These are phyloP conservation scores for Pocota personata DNA, from an alignment of 2,888 invertebrate genomes.

Conservation along the genomic window DNA sequence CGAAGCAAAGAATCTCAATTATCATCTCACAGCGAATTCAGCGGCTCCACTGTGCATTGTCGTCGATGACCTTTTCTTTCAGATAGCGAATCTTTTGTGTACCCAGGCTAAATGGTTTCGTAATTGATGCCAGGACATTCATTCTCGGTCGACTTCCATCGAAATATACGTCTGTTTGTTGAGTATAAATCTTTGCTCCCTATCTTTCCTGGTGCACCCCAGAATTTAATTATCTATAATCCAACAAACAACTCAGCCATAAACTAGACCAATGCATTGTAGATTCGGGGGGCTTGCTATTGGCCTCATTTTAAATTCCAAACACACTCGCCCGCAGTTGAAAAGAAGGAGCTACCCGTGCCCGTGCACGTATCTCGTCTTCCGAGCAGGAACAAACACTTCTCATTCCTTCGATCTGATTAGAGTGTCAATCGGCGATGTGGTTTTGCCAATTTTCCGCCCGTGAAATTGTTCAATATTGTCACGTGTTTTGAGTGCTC, in stretches of 20 bases:
- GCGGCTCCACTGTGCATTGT: background rate
- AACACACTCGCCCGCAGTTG: conserved; percentile 7
- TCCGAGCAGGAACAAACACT: background rate
- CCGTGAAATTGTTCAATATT: conserved; percentile 71
- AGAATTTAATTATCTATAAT: conserved; percentile 25
- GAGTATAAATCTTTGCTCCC: background rate
- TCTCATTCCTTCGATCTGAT: conserved; percentile 42
- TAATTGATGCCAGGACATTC: conserved; percentile 24
- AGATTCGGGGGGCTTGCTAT: background rate
- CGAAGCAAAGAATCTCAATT: background rate
- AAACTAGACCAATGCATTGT: background rate
- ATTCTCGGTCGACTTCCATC: background rate
- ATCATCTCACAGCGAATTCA: background rate
- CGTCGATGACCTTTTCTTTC: background rate
- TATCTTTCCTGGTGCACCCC: background rate
- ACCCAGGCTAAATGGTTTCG: background rate
- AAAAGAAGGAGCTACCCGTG: background rate
- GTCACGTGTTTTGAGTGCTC: conserved; percentile 62
- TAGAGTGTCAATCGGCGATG: conserved; percentile 56
- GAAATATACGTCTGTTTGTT: conserved; percentile 1
- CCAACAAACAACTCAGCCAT: conserved; percentile 18
- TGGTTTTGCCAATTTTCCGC: conserved; percentile 58
- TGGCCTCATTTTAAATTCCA: conserved; percentile 26
- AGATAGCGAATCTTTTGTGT: background rate
- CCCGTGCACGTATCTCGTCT: background rate